Percentiles rank a stretch among this genome's conserved stretches.
These are phyloP conservation scores for Morelia viridis DNA, from an alignment of 2,797 vertebrate genomes.

Conservation along the genomic window DNA sequence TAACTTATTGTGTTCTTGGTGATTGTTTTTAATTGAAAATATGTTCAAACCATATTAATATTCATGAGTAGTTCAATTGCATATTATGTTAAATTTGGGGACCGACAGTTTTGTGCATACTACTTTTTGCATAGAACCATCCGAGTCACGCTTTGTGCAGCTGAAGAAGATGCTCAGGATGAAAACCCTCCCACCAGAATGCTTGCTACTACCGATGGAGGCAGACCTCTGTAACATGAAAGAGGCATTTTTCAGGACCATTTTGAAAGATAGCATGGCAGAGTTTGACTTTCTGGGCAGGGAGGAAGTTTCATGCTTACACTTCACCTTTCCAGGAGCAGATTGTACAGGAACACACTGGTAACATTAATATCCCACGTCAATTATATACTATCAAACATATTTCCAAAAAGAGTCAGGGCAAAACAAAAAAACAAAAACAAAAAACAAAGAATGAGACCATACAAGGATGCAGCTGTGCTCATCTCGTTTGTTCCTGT, in stretches of 20 bases:
- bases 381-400: constrained; percentile 21
- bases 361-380: background rate
- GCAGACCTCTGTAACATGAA: constrained; percentile 61
- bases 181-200: constrained; percentile 54
- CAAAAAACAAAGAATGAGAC: constrained; percentile 27
- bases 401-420: background rate
- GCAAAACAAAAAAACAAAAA: constrained; percentile 4
- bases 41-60: background rate
- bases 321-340: constrained; percentile 31
- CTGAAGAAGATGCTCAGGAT: constrained; percentile 46
- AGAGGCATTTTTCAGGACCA: constrained; percentile 59
- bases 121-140: constrained; percentile 58
- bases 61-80: constrained; percentile 69
- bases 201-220: constrained; percentile 62
- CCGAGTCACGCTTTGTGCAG: constrained; percentile 28
- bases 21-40: background rate
- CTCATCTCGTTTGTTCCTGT: constrained; percentile 58
- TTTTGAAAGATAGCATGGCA: constrained; percentile 51
- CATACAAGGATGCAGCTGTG: constrained; percentile 51
- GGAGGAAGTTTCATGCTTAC: constrained; percentile 40
- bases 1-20: background rate
- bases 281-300: constrained; percentile 51
- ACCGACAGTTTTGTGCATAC: constrained; percentile 47
- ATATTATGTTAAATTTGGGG: constrained; percentile 59
- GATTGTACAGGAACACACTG: constrained; percentile 41